These are phyloP conservation scores for Unio pictorum DNA, from an alignment of 2,888 invertebrate genomes.

Conservation along the genomic window DNA sequence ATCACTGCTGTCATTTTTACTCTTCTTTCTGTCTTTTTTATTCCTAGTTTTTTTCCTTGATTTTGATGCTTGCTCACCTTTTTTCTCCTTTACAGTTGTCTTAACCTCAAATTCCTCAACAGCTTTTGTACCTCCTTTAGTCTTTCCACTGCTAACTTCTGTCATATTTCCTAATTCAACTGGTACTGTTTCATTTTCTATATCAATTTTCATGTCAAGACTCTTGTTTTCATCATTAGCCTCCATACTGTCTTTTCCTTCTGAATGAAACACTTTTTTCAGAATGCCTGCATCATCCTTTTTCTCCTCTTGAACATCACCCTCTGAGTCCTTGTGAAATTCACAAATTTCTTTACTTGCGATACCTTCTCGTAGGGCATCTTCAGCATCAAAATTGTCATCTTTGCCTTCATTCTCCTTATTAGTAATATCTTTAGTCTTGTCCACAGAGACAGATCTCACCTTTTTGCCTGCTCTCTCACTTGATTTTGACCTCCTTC, in stretches of 20 bases:
- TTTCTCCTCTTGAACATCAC: too few species aligned
- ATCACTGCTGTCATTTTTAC: background rate
- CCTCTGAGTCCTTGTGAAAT: too few species aligned
- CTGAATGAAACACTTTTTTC: background rate
- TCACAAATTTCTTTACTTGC: too few species aligned
- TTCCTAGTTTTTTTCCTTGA: background rate
- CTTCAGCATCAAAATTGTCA: too few species aligned
- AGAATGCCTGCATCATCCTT: too few species aligned
- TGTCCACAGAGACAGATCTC: too few species aligned
- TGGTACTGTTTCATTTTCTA: constrained; percentile 1
- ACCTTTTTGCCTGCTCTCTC: too few species aligned
- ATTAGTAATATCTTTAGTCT: too few species aligned
- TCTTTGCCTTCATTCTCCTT: too few species aligned
- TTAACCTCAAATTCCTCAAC: background rate
- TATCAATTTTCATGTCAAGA: too few species aligned
- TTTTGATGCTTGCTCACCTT: background rate
- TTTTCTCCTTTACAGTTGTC: background rate
- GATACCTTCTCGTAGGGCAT: too few species aligned
- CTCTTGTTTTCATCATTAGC: background rate
- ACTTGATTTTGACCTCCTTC: too few species aligned
- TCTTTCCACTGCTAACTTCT: background rate
- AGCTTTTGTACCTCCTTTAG: background rate
- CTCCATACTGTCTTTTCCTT: background rate
- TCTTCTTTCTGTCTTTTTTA: background rate
- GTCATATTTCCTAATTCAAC: constrained; percentile 4